phyloP scores from a whole-genome alignment of 1,140 invertebrate species.

The Phymorhynchus buccinoides region DNA sequence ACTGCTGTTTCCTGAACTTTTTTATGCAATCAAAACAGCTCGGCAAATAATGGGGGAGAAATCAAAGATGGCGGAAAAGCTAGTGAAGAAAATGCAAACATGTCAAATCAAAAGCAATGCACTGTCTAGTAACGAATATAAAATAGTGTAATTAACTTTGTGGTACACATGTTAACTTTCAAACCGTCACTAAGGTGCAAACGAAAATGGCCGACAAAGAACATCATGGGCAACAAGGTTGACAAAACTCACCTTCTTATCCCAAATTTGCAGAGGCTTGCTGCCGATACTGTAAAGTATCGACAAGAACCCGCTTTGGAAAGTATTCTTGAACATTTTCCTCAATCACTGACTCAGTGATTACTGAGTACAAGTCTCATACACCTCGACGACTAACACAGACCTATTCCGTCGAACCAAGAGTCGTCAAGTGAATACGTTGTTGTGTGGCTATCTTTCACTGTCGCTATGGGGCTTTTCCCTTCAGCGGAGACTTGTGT shows the following conservation, averaged over 20 bases:
- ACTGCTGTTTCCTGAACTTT: too few relatives aligned
- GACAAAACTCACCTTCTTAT: conserved; percentile 87
- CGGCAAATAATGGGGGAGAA: too few relatives aligned
- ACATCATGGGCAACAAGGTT: not conserved
- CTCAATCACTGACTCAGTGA: conserved; percentile 40
- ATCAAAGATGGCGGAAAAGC: not conserved
- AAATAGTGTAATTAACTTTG: too few relatives aligned
- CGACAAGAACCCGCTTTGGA: conserved; percentile 98
- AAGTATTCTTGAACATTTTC: conserved; percentile 99
- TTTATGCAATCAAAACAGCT: too few relatives aligned
- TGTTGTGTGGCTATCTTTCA: conserved; percentile 58
- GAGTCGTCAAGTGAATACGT: conserved; percentile 69
- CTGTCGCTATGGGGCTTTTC: conserved; percentile 65
- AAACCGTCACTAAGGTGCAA: not conserved
- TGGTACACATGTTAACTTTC: not conserved
- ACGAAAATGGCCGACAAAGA: not conserved
- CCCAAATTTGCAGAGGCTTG: conserved; percentile 99
- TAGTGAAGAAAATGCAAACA: not conserved
- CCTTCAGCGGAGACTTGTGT: conserved; percentile 62
- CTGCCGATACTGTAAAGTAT: conserved; percentile 99
- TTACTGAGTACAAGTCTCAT: conserved; percentile 46
- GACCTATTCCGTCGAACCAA: conserved; percentile 55
- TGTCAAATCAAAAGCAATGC: not conserved
- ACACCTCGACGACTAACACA: conserved; percentile 50
- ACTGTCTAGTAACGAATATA: too few relatives aligned